These are phyloP conservation scores for Tipula confusa DNA, from an alignment of 2,888 invertebrate genomes.

Conservation along the genomic window DNA sequence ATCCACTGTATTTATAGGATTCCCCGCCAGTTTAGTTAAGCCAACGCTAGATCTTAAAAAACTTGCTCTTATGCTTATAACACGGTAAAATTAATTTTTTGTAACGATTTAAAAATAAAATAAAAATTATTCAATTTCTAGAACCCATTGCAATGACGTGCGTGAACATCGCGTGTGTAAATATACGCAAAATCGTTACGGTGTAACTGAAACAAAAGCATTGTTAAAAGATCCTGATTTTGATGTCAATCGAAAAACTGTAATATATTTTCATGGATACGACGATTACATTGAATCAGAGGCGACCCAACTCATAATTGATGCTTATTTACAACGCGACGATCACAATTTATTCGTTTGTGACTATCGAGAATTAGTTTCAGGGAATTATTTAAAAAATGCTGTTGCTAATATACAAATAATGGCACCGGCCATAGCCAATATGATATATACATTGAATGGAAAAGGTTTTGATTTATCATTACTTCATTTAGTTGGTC, in stretches of 20 bases:
- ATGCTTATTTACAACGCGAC: conserved; percentile 44
- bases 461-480: conserved; percentile 43
- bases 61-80: not conserved
- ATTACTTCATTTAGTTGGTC: conserved; percentile 46
- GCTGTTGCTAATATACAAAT: conserved; percentile 42
- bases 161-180: not conserved
- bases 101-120: not conserved
- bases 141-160: not conserved
- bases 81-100: not conserved
- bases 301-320: conserved; percentile 52
- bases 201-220: not conserved
- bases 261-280: conserved; percentile 58
- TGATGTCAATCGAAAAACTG: conserved; percentile 52
- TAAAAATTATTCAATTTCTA: not conserved
- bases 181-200: not conserved
- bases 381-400: conserved; percentile 47
- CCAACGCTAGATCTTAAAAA: not conserved
- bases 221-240: not conserved
- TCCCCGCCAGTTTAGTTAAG: not conserved
- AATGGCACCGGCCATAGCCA: not conserved
- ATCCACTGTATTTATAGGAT: not conserved
- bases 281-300: conserved; percentile 56
- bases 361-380: conserved; percentile 48
- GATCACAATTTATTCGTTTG: conserved; percentile 46
- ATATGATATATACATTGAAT: not conserved